These are phyloP conservation scores for Hyles vespertilio DNA, from an alignment of 1,140 invertebrate species.

Conservation along the genomic window DNA sequence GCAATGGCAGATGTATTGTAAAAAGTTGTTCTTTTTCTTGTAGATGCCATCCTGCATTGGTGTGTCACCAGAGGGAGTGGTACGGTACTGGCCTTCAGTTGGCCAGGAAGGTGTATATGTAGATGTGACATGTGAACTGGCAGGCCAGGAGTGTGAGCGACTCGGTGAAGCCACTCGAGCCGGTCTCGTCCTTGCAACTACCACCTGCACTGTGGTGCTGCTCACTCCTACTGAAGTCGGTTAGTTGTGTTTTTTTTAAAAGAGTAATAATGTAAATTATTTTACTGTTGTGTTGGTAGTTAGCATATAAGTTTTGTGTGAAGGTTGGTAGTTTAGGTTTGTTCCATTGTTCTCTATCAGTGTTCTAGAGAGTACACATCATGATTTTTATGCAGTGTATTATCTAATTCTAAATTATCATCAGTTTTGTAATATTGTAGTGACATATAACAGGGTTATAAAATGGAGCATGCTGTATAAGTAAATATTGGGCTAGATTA, in stretches of 20 bases:
- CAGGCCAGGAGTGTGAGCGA: slow-evolving; percentile 89
- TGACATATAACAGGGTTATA: too few relatives aligned
- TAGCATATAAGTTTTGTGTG: too few relatives aligned
- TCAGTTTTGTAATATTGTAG: too few relatives aligned
- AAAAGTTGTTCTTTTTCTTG: slow-evolving; percentile 5
- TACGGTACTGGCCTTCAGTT: slow-evolving; percentile 93
- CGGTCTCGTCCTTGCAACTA: slow-evolving; percentile 92
- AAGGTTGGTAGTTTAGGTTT: too few relatives aligned
- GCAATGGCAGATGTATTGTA: background rate
- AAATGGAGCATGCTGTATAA: too few relatives aligned
- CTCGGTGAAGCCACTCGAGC: slow-evolving; percentile 82
- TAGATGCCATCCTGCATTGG: slow-evolving; percentile 91
- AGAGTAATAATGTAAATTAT: background rate
- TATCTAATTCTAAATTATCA: too few relatives aligned
- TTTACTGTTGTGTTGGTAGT: background rate
- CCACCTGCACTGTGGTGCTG: slow-evolving; percentile 90
- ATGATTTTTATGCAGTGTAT: too few relatives aligned
- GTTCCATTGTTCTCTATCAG: too few relatives aligned
- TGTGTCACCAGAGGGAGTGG: slow-evolving; percentile 94
- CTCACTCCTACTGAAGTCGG: slow-evolving; percentile 75
- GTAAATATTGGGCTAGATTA: too few relatives aligned
- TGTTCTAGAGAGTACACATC: too few relatives aligned
- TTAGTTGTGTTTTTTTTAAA: slow-evolving; percentile 9
- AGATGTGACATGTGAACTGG: slow-evolving; percentile 89
- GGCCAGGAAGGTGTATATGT: slow-evolving; percentile 91